Conservation (phyloP, 2,113 vertebrate genomes). For the Raja brachyura region DNA sequence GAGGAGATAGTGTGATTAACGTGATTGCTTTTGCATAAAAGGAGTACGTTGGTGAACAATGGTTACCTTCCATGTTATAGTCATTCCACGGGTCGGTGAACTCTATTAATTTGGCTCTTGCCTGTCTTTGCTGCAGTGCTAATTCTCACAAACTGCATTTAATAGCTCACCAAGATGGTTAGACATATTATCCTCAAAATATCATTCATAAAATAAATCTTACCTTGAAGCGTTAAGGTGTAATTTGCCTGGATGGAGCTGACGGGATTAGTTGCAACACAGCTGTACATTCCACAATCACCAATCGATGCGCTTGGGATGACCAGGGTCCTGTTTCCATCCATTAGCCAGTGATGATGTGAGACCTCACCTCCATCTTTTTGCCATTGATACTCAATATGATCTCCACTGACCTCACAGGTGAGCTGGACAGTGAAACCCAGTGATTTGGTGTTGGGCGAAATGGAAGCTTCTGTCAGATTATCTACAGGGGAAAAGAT, state of each 20-base stretch:
- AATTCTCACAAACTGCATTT: neutral
- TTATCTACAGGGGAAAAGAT: neutral
- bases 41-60: too few relatives aligned
- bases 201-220: neutral
- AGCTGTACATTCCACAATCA: neutral
- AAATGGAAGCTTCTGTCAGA: neutral
- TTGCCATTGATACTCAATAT: neutral
- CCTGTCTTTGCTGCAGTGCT: neutral
- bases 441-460: neutral
- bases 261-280: neutral
- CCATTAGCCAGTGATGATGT: neutral
- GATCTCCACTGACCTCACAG: neutral
- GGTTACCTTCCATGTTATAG: too few relatives aligned
- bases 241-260: neutral
- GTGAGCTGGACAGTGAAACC: neutral
- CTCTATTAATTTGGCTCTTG: too few relatives aligned
- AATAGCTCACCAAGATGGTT: neutral
- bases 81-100: too few relatives aligned
- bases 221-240: neutral
- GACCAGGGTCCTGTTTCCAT: neutral
- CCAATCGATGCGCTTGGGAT: neutral
- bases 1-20: too few relatives aligned
- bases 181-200: neutral
- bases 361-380: neutral
- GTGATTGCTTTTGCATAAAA: too few relatives aligned